Conservation (phyloP, 2,113 vertebrate species). For the Gadus macrocephalus region DNA sequence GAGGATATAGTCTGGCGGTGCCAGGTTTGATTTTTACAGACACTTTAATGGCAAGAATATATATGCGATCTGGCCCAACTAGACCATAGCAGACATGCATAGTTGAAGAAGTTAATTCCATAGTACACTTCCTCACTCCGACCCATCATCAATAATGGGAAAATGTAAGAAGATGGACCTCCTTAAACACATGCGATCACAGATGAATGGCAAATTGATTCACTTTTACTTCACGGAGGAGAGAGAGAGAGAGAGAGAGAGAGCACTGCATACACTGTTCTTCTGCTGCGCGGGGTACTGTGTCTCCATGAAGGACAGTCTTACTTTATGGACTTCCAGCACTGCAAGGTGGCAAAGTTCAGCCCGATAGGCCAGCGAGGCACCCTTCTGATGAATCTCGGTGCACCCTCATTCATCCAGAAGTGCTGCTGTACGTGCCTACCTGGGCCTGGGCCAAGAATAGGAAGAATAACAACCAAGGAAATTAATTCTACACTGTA, state of each 20-base stretch:
- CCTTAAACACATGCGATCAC: too few species aligned
- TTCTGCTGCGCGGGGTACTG: too few species aligned
- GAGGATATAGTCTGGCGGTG: too few species aligned
- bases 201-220: too few species aligned
- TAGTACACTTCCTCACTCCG: too few species aligned
- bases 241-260: too few species aligned
- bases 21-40: conserved; percentile 15
- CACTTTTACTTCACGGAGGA: too few species aligned
- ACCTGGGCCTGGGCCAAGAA: conserved; percentile 30
- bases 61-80: background rate
- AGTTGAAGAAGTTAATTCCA: too few species aligned
- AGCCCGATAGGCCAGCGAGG: conserved; percentile 36
- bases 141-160: too few species aligned
- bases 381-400: conserved; percentile 46
- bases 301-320: conserved; percentile 35
- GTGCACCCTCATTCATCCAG: conserved; percentile 40
- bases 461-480: conserved; percentile 21
- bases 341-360: conserved; percentile 43
- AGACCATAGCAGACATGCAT: too few species aligned
- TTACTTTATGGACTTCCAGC: conserved; percentile 40
- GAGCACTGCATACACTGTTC: too few species aligned
- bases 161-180: too few species aligned
- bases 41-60: background rate
- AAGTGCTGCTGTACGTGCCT: conserved; percentile 29
- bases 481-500: background rate